Evolutionary conservation across 2,888 invertebrate genomes (phyloP), one percentile per base, ranked within the genome.

Genomic region (Conistra vaccinii): DNA sequence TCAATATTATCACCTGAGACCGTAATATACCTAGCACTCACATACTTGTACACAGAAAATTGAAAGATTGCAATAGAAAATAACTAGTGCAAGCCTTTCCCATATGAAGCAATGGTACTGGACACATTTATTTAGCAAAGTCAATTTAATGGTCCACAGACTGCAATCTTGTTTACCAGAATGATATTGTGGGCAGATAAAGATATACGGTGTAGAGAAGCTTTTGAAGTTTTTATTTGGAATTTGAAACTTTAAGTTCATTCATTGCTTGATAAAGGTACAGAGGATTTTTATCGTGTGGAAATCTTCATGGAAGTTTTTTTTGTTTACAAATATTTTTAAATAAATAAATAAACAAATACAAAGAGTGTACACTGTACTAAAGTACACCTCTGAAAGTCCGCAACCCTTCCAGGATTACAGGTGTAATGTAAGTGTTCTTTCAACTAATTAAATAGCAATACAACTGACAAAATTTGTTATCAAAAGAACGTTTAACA

Each of bases 51-150:
- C 53, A 66, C 66, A 53, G 71, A 80, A 81, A 84, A 82, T 76
- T 84, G 35, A 75, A 58, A 60, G 48, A 78, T 81, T 83, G 84
- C 73, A 79, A 65, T 83, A 69, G 55, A 76, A 79, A 81, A 78
- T 81, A 81, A 79, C 74, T 83, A 55, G 67, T 70, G 69, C 78
- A 73, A 69, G 53, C 69, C 80, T 79, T 70, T 65, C 69, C 80
- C 73, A 79, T 83, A 70, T 79, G 58, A 70, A 65, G 81, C 80
- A 83, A 81, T 67, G 35, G 69, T 70, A 75, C 62, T 48, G 39
- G 29, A 68, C 39, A 68, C 53, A 81, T 65, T 60, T 55, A 70
- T 67, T 57, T 73, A 80, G 57, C 3, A 7, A 79, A 72, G 17
- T 55, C 23, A 48, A 79, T 69, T 51, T 42, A 62, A 58, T 69